Base-by-base conservation (phyloP, 2,113 vertebrate species). In the Rhinichthys klamathensis region DNA sequence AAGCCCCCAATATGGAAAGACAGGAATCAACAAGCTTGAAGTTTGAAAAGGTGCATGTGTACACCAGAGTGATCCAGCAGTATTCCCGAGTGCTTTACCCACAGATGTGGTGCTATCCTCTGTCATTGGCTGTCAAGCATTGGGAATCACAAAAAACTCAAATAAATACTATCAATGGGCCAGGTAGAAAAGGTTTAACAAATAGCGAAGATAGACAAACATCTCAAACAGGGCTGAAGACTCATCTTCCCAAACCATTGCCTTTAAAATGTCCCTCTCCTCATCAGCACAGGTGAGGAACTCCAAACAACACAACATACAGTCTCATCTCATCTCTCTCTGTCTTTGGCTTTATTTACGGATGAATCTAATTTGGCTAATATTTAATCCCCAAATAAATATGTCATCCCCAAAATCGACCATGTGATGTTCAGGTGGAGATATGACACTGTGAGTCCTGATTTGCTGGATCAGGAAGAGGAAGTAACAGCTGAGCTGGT, bases 201-300 rank as follows among this genome's bases (percentile, higher is more conserved):
- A 41, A 75, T 1, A n/a, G 23, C 54, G 7, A 23, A 25, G 82
- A 44, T 61, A 41, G 56, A 84, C 38, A 18, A 49, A 3, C 65
- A 84, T 32, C 30, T 32, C 80, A 83, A 74, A 35, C 25, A n/a
- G 9, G 9, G 41, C 84, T 58, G 77, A 78, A 61, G 6, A 56
- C 93, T 80, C 11, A 0, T 72, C 92, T 97, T 84, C 96, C 96
- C 82, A 87, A 69, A 79, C 92, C 95, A 21, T 90, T 97, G 84
- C 93, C 93, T 6, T 94, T 98, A 65, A 95, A 91, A 61, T 98
- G 97, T 88, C 88, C 90, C 80, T 94, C 92, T 1, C 96, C 96
- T 84, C 96, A 98, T 81, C 86, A 95, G 86, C 97, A 99, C 93
- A 97, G 97, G 97, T 97, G 93, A 91, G 79, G 63, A 38, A 41